phyloP scores from a whole-genome alignment of 2,888 invertebrate genomes.

The Pediacus dermestoides region DNA sequence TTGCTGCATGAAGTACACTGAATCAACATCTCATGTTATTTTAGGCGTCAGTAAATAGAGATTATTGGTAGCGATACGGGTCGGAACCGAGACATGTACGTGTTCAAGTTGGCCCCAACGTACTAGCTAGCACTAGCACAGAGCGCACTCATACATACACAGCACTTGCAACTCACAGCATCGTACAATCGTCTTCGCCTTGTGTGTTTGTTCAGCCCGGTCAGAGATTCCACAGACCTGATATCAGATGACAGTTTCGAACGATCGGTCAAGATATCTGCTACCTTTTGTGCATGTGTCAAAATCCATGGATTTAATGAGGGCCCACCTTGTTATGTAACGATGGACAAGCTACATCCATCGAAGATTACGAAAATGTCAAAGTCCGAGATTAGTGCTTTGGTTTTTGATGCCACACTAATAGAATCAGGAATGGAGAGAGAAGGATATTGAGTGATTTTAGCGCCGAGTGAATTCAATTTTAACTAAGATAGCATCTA shows the following conservation, averaged over 20 bases:
- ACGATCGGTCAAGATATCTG: slow-evolving; percentile 3
- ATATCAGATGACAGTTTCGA: slow-evolving; percentile 2
- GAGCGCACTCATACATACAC: not conserved
- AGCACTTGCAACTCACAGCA: slow-evolving; percentile 1
- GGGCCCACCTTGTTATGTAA: slow-evolving; percentile 3
- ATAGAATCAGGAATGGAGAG: no score
- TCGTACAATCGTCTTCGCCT: no score
- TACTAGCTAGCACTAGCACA: not conserved
- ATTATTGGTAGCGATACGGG: slow-evolving; percentile 34
- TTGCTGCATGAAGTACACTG: slow-evolving; percentile 7
- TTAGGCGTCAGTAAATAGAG: slow-evolving; percentile 37
- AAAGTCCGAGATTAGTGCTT: no score
- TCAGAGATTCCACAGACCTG: not conserved
- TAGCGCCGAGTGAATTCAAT: no score
- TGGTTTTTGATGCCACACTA: no score
- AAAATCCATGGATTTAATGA: slow-evolving; percentile 1
- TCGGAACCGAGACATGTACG: slow-evolving; percentile 23
- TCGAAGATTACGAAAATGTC: slow-evolving; percentile 2
- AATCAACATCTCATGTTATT: slow-evolving; percentile 36
- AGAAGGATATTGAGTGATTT: no score
- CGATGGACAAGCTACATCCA: not conserved
- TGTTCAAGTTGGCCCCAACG: slow-evolving; percentile 24
- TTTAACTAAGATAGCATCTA: no score
- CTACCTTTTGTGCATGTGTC: slow-evolving; percentile 3
- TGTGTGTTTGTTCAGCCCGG: not conserved